Conservation (phyloP, 2,113 vertebrate genomes). For the Gymnarchus niloticus region DNA sequence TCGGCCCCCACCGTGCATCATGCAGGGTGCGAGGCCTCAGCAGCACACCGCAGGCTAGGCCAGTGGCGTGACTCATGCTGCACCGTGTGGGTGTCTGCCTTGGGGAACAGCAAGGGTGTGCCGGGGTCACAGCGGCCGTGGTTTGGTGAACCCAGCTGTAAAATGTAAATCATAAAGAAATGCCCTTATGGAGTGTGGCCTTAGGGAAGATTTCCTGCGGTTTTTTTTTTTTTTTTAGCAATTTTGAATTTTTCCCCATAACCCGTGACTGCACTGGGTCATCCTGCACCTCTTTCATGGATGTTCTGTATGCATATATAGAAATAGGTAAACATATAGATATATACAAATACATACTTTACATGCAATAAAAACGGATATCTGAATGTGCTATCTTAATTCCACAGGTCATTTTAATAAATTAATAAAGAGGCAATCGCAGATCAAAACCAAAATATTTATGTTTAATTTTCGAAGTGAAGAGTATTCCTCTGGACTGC, state of each 20-base stretch:
- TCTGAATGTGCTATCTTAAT: neutral
- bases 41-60: neutral
- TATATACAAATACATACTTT: too few relatives aligned
- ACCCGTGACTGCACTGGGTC: neutral
- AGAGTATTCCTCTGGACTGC: neutral
- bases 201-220: too few relatives aligned
- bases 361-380: neutral
- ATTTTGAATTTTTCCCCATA: neutral
- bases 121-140: neutral
- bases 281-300: neutral
- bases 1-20: neutral
- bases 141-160: neutral
- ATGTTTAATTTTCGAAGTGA: neutral
- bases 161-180: neutral
- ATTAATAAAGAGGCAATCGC: neutral
- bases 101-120: neutral
- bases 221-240: neutral
- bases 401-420: neutral
- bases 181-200: neutral
- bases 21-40: neutral
- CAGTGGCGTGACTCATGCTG: conserved; percentile 40
- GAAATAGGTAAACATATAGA: too few relatives aligned
- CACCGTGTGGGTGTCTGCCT: conserved; percentile 38
- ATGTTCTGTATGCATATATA: too few relatives aligned
- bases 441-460: neutral